Conservation (phyloP, 2,888 invertebrate genomes). For the Panzeria rudis region DNA sequence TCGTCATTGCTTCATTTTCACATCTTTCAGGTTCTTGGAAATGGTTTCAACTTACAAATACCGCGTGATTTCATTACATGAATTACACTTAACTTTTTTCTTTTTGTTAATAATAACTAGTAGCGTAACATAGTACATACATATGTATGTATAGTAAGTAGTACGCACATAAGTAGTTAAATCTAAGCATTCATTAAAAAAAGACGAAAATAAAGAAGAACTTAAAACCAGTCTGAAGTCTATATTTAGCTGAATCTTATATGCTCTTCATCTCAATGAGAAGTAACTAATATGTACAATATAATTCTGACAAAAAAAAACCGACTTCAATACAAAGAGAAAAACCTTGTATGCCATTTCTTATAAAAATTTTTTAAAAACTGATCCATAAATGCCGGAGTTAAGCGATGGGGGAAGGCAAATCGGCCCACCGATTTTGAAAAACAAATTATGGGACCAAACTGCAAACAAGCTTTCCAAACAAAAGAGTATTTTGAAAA, state of each 20-base stretch:
- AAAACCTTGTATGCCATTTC: too few relatives aligned
- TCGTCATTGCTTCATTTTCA: constrained; percentile 10
- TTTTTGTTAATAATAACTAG: not conserved
- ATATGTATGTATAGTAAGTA: too few relatives aligned
- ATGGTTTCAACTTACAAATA: constrained; percentile 20
- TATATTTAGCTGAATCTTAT: not conserved
- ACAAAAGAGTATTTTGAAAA: too few relatives aligned
- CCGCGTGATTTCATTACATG: constrained; percentile 13
- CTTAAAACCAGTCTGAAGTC: not conserved
- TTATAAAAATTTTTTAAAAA: too few relatives aligned
- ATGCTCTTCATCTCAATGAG: not conserved
- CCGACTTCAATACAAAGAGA: too few relatives aligned
- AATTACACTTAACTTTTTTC: constrained; percentile 5
- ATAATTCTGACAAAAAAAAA: too few relatives aligned
- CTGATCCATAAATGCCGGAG: too few relatives aligned
- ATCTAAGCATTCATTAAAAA: not conserved
- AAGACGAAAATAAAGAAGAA: not conserved
- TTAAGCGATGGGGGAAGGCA: too few relatives aligned
- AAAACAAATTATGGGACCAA: too few relatives aligned
- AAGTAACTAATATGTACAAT: not conserved
- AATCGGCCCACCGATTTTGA: too few relatives aligned
- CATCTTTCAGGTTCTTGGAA: constrained; percentile 36
- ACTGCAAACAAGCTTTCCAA: too few relatives aligned
- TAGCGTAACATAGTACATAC: constrained; percentile 9
- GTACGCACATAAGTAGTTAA: not conserved